These are phyloP conservation scores for Paramormyrops hopkinsi DNA, from an alignment of 2,797 vertebrate species.

Conservation along the genomic window DNA sequence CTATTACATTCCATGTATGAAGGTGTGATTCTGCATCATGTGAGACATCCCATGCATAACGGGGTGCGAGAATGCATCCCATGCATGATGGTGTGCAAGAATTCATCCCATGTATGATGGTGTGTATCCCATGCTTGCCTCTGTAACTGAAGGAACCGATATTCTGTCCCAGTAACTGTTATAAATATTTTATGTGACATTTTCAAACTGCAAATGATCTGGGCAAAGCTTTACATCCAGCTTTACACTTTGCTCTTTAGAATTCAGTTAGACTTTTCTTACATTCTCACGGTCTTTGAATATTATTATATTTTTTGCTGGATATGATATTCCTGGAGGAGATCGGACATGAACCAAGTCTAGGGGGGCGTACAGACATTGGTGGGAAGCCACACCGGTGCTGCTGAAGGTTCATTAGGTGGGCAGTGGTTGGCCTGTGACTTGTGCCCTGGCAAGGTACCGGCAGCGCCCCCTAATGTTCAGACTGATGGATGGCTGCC, in stretches of 20 bases:
- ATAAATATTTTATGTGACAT: conserved; percentile 56
- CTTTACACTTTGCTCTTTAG: conserved; percentile 27
- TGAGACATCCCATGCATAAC: not conserved
- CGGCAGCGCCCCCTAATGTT: not conserved
- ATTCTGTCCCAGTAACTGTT: conserved; percentile 44
- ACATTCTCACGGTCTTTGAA: conserved; percentile 8
- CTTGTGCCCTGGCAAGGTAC: not conserved
- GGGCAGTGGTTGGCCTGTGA: not conserved
- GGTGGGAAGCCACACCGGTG: not conserved
- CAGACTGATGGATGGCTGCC: not conserved
- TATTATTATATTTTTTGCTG: conserved; percentile 32
- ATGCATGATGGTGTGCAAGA: not conserved
- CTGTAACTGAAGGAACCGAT: conserved; percentile 47
- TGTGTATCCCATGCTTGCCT: conserved; percentile 24
- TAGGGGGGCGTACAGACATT: not conserved
- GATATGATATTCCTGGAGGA: conserved; percentile 32
- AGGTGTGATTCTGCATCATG: not conserved
- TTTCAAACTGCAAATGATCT: conserved; percentile 48
- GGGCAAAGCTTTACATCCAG: conserved; percentile 44
- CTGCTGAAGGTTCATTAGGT: not conserved
- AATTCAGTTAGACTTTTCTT: conserved; percentile 46
- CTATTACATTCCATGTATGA: conserved; percentile 5
- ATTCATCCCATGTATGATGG: not conserved
- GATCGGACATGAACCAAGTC: conserved; percentile 21
- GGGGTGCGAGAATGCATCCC: not conserved